Base-by-base conservation (phyloP, 2,888 invertebrate species). In the Ceratothoa steindachneri region DNA sequence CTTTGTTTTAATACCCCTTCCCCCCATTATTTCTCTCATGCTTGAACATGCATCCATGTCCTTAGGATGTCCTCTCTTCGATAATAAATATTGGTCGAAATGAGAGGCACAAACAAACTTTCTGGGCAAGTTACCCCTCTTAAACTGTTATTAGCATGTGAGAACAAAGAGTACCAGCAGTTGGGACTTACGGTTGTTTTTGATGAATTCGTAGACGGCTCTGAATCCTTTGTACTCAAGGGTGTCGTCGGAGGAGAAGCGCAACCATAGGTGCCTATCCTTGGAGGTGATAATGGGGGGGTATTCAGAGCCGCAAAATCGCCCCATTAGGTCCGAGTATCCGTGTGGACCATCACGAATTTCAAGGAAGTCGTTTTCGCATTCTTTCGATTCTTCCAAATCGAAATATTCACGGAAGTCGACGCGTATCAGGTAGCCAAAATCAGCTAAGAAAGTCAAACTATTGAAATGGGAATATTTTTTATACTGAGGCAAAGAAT, bases 321-420 rank as follows among this genome's bases (percentile, higher is more conserved):
- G 87, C n/a, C 89, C 88, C 78, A 90, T 84, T 77, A 87, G 84
- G 77, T 87, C 87, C 78, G 90, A 90, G 85, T 89, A 92, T 5
- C 92, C 92, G 82, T 91, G 90, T 66, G 89, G 89, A 0, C 94
- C 93, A 83, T 94, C 92, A 72, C 93, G 88, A 71, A 93, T 89
- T 85, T 93, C 93, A 81, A 93, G 86, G 84, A 87, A 92, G 85
- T 94, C 94, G 85, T 90, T 91, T 84, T 88, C 88, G 84, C 93
- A 94, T 72, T 87, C 86, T 51, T 88, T 87, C 51, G 87, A 87
- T 12, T 86, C 85, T 83, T 93, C 93, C 80, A 93, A 86, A 80
- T 89, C 86, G 85, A 93, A 93, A 81, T 88, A 87, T 83, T 93
- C 92, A 77, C 91, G 88, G 85, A 93, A 93, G 84, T 93, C 92